These are phyloP conservation scores for Lycorma delicatula DNA, from an alignment of 1,140 invertebrate genomes.

Conservation along the genomic window DNA sequence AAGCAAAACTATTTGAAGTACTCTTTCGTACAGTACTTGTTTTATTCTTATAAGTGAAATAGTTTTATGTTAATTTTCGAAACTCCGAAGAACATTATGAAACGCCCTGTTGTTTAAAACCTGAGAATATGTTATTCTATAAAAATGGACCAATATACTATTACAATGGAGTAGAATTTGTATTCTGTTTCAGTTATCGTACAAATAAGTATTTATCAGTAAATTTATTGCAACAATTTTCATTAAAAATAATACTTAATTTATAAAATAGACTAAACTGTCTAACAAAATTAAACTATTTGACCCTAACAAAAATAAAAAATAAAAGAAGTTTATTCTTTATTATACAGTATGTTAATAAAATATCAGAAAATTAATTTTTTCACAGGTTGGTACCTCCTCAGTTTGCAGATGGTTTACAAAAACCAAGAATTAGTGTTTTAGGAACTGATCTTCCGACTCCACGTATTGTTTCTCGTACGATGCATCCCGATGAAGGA, in stretches of 20 bases:
- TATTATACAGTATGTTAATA: background rate
- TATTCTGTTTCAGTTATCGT: too few relatives aligned
- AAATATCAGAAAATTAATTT: constrained; percentile 1
- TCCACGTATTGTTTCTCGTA: constrained; percentile 41
- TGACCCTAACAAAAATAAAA: background rate
- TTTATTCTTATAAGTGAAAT: too few relatives aligned
- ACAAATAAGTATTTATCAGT: too few relatives aligned
- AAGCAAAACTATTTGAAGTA: too few relatives aligned
- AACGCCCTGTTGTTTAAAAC: too few relatives aligned
- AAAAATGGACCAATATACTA: too few relatives aligned
- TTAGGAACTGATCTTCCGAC: constrained; percentile 39
- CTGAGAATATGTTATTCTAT: too few relatives aligned
- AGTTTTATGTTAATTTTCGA: too few relatives aligned
- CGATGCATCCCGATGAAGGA: constrained; percentile 40
- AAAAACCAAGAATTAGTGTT: constrained; percentile 28
- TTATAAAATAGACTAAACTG: background rate
- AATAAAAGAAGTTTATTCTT: background rate
- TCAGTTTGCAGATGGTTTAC: constrained; percentile 75
- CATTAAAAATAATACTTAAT: background rate
- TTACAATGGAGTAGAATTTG: too few relatives aligned
- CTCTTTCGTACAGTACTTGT: too few relatives aligned
- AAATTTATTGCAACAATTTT: too few relatives aligned
- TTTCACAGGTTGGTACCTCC: constrained; percentile 61
- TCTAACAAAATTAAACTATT: background rate
- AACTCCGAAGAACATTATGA: too few relatives aligned